These are phyloP conservation scores for Gryon sp. DNA, from an alignment of 1,140 invertebrate species.

Conservation along the genomic window DNA sequence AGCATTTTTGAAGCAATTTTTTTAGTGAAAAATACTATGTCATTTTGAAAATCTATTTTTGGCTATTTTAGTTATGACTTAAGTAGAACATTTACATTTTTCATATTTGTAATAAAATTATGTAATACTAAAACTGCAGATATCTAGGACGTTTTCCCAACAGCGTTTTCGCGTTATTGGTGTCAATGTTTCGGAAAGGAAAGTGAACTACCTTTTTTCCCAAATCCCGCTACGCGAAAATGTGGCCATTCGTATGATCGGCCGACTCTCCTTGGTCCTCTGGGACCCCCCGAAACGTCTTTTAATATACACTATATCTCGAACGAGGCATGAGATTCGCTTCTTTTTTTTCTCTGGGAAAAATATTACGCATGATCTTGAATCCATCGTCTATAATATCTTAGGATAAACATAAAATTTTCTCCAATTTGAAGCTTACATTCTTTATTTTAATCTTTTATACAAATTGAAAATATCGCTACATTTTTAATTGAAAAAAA, in stretches of 20 bases:
- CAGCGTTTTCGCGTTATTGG: conserved; percentile 32
- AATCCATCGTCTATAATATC: conserved; percentile 65
- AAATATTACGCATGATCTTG: conserved; percentile 61
- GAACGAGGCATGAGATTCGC: conserved; percentile 68
- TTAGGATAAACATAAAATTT: conserved; percentile 48
- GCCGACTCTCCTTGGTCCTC: conserved; percentile 66
- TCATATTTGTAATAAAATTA: too few relatives aligned
- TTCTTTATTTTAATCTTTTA: too few relatives aligned
- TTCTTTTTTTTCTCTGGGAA: conserved; percentile 43
- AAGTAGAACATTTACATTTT: too few relatives aligned
- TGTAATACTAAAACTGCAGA: too few relatives aligned
- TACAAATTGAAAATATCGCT: too few relatives aligned
- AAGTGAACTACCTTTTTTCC: conserved; percentile 63
- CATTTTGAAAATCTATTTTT: too few relatives aligned
- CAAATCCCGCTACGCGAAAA: conserved; percentile 74
- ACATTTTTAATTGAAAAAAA: too few relatives aligned
- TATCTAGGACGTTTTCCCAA: too few relatives aligned
- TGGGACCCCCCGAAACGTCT: conserved; percentile 74
- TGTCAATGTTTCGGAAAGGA: conserved; percentile 46
- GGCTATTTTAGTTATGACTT: too few relatives aligned
- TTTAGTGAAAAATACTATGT: too few relatives aligned
- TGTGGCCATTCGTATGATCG: conserved; percentile 80
- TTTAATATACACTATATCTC: conserved; percentile 80
- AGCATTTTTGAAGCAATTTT: too few relatives aligned
- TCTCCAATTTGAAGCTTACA: conserved; percentile 32